Conservation (phyloP, 2,888 invertebrate species). For the Amphipyra berbera region DNA sequence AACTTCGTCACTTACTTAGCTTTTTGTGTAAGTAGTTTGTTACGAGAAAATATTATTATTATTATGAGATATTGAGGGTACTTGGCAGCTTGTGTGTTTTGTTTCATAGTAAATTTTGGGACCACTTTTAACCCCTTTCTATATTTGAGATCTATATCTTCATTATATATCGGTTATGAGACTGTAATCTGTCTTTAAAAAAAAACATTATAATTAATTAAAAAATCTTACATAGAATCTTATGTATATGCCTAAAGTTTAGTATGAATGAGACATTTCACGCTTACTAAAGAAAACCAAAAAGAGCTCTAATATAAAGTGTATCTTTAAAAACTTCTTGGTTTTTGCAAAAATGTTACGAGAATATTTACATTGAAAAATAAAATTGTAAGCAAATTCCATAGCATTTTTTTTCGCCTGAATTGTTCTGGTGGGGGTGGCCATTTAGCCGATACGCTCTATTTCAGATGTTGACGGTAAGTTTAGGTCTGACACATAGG, state of each 20-base stretch:
- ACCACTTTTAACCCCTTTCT: constrained; percentile 81
- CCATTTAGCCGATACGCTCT: constrained; percentile 85
- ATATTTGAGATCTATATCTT: constrained; percentile 67
- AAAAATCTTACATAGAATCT: constrained; percentile 40
- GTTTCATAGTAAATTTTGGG: constrained; percentile 89
- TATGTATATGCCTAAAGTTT: constrained; percentile 77
- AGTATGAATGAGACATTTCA: constrained; percentile 82
- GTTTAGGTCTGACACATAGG: constrained; percentile 84
- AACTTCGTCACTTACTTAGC: constrained; percentile 74
- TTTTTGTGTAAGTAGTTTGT: constrained; percentile 79
- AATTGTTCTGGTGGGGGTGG: constrained; percentile 82
- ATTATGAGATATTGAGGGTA: constrained; percentile 67
- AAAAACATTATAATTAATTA: constrained; percentile 46
- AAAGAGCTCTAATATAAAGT: constrained; percentile 68
- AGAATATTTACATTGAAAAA: constrained; percentile 81
- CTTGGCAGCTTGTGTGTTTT: constrained; percentile 80
- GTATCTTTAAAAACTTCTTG: constrained; percentile 69
- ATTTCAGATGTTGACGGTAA: constrained; percentile 90
- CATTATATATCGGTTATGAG: constrained; percentile 48
- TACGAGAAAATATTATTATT: constrained; percentile 63
- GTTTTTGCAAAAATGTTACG: constrained; percentile 83
- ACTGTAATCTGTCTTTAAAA: constrained; percentile 51
- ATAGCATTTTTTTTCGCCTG: constrained; percentile 84
- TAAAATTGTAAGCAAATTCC: constrained; percentile 87
- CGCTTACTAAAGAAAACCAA: constrained; percentile 68